Evolutionary conservation across 2,888 invertebrate species (phyloP).

Genomic region (Drosophila paranaensis): DNA sequence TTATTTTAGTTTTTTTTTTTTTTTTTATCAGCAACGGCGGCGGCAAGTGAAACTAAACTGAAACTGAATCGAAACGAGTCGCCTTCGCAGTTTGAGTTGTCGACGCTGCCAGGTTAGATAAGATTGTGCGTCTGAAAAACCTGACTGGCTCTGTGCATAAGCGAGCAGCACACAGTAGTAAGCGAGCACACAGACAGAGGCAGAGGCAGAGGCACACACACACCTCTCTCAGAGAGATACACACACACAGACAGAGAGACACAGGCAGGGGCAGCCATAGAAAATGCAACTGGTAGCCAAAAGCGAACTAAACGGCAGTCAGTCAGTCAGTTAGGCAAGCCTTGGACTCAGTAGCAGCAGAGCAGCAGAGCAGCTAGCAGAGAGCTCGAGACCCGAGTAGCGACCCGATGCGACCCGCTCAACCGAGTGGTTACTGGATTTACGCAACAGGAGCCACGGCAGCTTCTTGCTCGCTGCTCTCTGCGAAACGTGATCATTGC

Average conservation of each 20-base stretch:
- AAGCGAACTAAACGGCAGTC: conserved; percentile 55
- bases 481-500: conserved; percentile 69
- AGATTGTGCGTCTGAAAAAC: conserved; percentile 79
- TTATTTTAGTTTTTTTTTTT: conserved; percentile 28
- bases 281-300: conserved; percentile 60
- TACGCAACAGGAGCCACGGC: conserved; percentile 76
- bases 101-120: conserved; percentile 73
- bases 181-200: conserved; percentile 31
- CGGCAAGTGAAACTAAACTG: conserved; percentile 75
- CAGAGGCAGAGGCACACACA: conserved; percentile 30
- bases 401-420: conserved; percentile 46
- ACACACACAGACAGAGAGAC: conserved; percentile 3
- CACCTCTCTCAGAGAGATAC: not conserved
- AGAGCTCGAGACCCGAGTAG: conserved; percentile 21
- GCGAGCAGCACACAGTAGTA: conserved; percentile 60
- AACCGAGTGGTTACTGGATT: conserved; percentile 74
- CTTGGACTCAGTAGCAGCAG: conserved; percentile 45
- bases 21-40: conserved; percentile 63
- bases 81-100: conserved; percentile 54
- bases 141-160: conserved; percentile 61
- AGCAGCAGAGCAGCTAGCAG: not conserved
- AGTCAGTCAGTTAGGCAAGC: conserved; percentile 48
- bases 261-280: conserved; percentile 51
- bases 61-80: conserved; percentile 54
- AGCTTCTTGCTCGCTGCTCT: conserved; percentile 57